Evolutionary conservation across 2,797 vertebrate species (phyloP).

Genomic region (Todus mexicanus): DNA sequence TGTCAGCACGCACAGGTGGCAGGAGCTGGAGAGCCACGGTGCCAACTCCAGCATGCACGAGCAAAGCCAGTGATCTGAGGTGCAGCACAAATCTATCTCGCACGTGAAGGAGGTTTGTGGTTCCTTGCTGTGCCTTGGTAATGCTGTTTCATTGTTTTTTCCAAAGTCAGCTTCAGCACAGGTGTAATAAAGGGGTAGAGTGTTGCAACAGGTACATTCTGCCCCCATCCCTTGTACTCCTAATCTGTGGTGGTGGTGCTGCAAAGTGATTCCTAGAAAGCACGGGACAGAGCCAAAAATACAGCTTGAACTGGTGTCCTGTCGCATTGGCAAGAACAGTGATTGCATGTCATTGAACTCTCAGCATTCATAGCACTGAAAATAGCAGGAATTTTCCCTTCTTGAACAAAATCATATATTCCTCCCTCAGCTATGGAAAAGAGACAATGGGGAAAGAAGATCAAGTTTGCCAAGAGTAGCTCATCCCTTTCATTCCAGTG

Average conservation of each 20-base stretch:
- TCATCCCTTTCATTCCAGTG: conserved; percentile 38
- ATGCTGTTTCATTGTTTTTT: background rate
- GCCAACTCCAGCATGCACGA: background rate
- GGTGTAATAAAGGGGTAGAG: background rate
- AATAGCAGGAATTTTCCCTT: conserved; percentile 13
- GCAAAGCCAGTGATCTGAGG: background rate
- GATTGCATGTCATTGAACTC: background rate
- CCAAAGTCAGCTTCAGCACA: background rate
- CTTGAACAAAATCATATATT: conserved; percentile 31
- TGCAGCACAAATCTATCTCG: fast-evolving
- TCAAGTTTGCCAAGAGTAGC: conserved; percentile 38
- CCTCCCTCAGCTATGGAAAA: background rate
- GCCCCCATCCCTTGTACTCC: background rate
- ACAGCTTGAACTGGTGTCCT: conserved; percentile 36
- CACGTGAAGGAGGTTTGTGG: fast-evolving
- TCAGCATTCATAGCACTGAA: background rate
- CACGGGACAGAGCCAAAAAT: conserved; percentile 1
- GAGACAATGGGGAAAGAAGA: conserved; percentile 35
- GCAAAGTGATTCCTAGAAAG: conserved; percentile 51
- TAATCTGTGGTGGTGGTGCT: background rate
- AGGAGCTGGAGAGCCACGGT: background rate
- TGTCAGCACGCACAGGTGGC: background rate
- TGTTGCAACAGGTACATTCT: background rate
- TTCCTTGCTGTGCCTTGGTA: fast-evolving
- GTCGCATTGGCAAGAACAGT: conserved; percentile 26